Percentiles rank a stretch among this genome's conserved stretches.
Evolutionary conservation across 2,888 invertebrate genomes (phyloP).

Genomic region (Germaria angustata): DNA sequence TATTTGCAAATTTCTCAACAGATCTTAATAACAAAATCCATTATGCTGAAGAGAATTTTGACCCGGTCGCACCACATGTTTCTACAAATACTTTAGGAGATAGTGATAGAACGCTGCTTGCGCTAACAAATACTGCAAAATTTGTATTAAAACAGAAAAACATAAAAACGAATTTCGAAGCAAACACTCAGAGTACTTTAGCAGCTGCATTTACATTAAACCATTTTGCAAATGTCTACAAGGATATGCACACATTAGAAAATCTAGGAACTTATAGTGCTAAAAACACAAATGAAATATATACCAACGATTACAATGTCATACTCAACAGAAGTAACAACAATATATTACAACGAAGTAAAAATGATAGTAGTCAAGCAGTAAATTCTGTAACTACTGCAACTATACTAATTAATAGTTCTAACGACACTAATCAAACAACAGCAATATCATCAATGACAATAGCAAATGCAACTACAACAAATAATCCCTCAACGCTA

Average conservation of each 20-base stretch:
- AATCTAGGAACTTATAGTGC: constrained; percentile 3
- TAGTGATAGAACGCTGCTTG: background rate
- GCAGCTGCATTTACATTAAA: background rate
- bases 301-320: background rate
- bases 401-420: constrained; percentile 26
- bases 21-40: constrained; percentile 6
- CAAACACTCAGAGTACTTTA: background rate
- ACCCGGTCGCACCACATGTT: background rate
- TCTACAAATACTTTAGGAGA: background rate
- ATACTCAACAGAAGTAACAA: background rate
- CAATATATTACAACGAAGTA: constrained; percentile 9
- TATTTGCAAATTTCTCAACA: constrained; percentile 44
- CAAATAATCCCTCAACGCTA: constrained; percentile 7
- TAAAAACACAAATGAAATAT: constrained; percentile 1
- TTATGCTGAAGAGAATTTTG: background rate
- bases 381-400: background rate
- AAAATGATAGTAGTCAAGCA: constrained; percentile 15
- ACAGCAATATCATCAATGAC: background rate
- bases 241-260: background rate
- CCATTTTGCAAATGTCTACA: background rate
- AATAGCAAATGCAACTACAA: background rate
- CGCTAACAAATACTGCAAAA: background rate
- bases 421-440: constrained; percentile 31
- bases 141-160: background rate
- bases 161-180: background rate